A percentile compares a stretch with the other conserved stretches of the same genome.
Conservation (phyloP, 2,113 vertebrate genomes). For the Gasterosteus aculeatus region DNA sequence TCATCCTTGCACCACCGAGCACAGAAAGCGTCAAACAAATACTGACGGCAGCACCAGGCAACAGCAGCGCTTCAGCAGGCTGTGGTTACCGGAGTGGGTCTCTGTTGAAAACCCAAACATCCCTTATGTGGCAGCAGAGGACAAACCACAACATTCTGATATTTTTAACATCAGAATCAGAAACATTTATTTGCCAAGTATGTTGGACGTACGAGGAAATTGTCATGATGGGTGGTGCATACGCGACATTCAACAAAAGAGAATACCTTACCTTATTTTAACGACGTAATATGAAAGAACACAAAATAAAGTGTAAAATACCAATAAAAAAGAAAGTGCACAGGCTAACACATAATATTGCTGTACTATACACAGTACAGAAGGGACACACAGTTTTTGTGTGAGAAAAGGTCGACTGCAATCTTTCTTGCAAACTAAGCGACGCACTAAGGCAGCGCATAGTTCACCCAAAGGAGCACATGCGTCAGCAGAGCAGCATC, state of each 20-base stretch:
- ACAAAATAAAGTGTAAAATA: too few relatives aligned
- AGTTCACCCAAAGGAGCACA: conserved; percentile 10
- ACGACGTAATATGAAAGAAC: too few relatives aligned
- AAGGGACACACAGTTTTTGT: too few relatives aligned
- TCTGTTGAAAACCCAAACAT: conserved; percentile 41
- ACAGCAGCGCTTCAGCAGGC: conserved; percentile 15
- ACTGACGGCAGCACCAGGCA: background rate
- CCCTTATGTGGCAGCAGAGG: conserved; percentile 17
- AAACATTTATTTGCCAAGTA: too few relatives aligned
- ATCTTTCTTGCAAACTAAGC: conserved; percentile 15
- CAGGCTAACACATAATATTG: too few relatives aligned
- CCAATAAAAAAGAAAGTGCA: too few relatives aligned
- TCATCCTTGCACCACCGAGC: background rate
- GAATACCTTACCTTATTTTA: too few relatives aligned
- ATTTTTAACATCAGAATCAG: background rate
- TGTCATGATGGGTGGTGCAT: too few relatives aligned
- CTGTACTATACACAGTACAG: too few relatives aligned
- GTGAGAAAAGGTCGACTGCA: too few relatives aligned
- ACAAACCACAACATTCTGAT: conserved; percentile 32
- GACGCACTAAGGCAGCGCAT: conserved; percentile 15
- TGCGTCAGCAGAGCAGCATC: conserved; percentile 18
- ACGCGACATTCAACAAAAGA: too few relatives aligned
- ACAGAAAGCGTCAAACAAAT: conserved; percentile 14
- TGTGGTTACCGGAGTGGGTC: conserved; percentile 8
- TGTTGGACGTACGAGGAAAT: too few relatives aligned